Percentiles rank a stretch among this genome's conserved stretches.
These are phyloP conservation scores for Cybosia mesomella DNA, from an alignment of 2,888 invertebrate species.

Conservation along the genomic window DNA sequence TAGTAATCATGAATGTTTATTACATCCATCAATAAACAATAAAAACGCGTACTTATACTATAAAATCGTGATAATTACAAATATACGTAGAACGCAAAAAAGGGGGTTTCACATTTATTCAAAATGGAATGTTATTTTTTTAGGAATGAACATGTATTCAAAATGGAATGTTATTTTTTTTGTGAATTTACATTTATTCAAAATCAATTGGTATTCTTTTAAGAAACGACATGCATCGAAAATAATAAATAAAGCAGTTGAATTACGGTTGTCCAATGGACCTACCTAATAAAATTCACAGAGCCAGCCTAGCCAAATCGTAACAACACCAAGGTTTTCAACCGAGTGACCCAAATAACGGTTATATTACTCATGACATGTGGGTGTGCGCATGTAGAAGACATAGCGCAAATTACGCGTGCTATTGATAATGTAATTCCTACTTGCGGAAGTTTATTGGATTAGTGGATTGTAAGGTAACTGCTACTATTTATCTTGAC, in stretches of 20 bases:
- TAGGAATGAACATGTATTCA: not conserved
- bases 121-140: too few species aligned
- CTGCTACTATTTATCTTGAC: not conserved
- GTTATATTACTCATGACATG: conserved; percentile 35
- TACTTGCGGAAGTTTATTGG: not conserved
- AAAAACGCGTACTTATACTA: not conserved
- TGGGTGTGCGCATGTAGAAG: conserved; percentile 29
- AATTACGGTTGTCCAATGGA: too few species aligned
- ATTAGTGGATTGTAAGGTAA: not conserved
- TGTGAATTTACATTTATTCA: not conserved
- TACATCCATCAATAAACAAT: not conserved
- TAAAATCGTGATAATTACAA: not conserved
- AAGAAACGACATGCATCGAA: not conserved
- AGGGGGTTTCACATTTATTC: not conserved
- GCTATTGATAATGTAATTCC: not conserved
- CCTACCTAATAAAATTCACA: not conserved
- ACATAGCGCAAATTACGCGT: conserved; percentile 2
- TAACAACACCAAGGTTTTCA: conserved; percentile 53
- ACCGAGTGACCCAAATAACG: conserved; percentile 53
- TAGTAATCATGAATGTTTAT: not conserved
- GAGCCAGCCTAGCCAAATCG: conserved; percentile 15
- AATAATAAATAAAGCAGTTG: too few species aligned
- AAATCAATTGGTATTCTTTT: not conserved
- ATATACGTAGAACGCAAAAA: not conserved
- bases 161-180: conserved; percentile 1